phyloP scores from a whole-genome alignment of 2,888 invertebrate genomes.

The Drosophila nr. fundita region DNA sequence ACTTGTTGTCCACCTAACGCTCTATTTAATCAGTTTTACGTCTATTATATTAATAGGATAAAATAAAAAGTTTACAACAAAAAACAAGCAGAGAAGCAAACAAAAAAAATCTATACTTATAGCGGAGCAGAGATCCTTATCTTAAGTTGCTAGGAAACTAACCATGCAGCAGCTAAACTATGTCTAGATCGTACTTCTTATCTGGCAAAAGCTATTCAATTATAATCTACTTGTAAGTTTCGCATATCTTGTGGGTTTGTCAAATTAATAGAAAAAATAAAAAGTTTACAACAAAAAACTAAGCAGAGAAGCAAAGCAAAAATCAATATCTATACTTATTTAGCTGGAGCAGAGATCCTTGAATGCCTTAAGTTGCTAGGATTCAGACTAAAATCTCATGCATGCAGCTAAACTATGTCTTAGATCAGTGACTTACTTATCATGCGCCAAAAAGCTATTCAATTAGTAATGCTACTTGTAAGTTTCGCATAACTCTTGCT shows the following conservation, averaged over 20 bases:
- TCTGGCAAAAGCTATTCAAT: constrained; percentile 49
- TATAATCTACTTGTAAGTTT: constrained; percentile 63
- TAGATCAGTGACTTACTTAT: too few species aligned
- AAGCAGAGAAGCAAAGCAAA: too few species aligned
- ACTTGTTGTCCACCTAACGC: constrained; percentile 37
- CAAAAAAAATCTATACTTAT: constrained; percentile 4
- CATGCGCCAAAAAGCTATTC: too few species aligned
- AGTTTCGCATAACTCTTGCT: too few species aligned
- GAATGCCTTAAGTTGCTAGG: too few species aligned
- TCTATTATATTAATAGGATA: constrained; percentile 79
- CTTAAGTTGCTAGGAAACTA: constrained; percentile 28
- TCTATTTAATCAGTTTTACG: constrained; percentile 63
- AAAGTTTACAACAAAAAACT: constrained; percentile 10
- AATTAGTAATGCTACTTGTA: too few species aligned
- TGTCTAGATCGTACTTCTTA: constrained; percentile 40
- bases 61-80: constrained; percentile 18
- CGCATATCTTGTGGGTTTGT: constrained; percentile 59
- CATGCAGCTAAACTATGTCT: too few species aligned
- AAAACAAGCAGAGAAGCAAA: neutral
- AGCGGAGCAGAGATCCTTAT: constrained; percentile 30
- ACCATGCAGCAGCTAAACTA: constrained; percentile 32
- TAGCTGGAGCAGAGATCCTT: too few species aligned
- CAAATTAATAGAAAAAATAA: constrained; percentile 33
- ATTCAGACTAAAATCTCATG: too few species aligned
- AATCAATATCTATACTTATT: too few species aligned